phyloP scores from a whole-genome alignment of 2,113 vertebrate genomes.

The Onychostruthus taczanowskii region DNA sequence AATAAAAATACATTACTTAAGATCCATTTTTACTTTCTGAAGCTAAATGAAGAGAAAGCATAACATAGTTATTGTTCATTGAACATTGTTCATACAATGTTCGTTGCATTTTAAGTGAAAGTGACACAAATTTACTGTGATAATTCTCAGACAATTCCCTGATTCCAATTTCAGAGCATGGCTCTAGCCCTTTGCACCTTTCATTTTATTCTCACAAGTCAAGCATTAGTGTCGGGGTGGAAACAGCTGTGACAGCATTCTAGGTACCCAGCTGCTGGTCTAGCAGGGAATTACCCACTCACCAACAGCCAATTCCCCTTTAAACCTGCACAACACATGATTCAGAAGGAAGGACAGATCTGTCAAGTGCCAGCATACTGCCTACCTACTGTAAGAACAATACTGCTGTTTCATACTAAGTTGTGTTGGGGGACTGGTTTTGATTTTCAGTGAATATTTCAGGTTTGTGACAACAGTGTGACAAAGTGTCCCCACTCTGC shows the following conservation, averaged over 20 bases:
- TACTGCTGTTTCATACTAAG: not conserved
- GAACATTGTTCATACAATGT: not conserved
- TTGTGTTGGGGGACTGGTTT: not conserved
- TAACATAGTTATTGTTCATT: not conserved
- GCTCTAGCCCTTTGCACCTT: not conserved
- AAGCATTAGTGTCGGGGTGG: not conserved
- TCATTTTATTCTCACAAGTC: not conserved
- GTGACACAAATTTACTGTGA: not conserved
- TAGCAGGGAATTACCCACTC: not conserved
- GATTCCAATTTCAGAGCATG: not conserved
- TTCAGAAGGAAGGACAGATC: not conserved
- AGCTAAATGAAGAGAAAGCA: not conserved
- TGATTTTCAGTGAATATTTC: not conserved
- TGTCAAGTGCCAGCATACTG: not conserved
- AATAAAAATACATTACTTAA: not conserved
- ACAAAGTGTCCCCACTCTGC: not conserved
- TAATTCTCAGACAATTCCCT: not conserved
- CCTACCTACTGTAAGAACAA: accelerated
- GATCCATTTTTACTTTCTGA: not conserved
- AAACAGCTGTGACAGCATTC: not conserved
- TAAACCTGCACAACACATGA: not conserved
- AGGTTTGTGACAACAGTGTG: not conserved
- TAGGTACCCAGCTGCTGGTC: not conserved
- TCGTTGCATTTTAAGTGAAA: not conserved
- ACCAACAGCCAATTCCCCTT: not conserved